Evolutionary conservation across 2,113 vertebrate species (phyloP), one percentile per base, ranked within the genome.

Genomic region (Zosterops japonicus): DNA sequence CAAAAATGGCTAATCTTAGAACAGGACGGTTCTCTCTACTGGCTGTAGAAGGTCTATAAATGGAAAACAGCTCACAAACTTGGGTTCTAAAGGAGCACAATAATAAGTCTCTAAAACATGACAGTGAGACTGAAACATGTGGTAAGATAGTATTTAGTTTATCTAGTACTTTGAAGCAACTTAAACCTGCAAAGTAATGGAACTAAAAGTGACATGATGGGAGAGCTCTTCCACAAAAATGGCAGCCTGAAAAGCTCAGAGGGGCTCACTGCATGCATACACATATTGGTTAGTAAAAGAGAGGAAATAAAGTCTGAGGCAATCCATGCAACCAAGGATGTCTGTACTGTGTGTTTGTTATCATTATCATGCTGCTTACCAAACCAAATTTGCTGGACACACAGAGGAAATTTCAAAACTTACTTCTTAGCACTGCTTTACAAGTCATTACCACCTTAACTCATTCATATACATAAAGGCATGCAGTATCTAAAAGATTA

Each of bases 151-250:
- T 27, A 56, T 10, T 41, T 46, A 78, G 23, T 35, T 84, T 39
- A 83, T 24, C 8, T 29, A 47, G 10, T 7, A 55, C 29, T 47
- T 53, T 12, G 57, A 72, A 69, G 28, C 15, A 87, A 84, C 2
- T 20, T 68, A 87, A 91, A 81, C 19, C 25, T 19, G 16, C 33
- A 59, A 74, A 80, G 49, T 14, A 57, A 20, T 7, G 12, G 39
- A 77, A 86, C n/a, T 36, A 9, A 7, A 70, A 39, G 18, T 24
- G 33, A 55, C 49, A 12, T 0, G 1, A 53, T 0, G 0, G 33
- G 29, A 80, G 22, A 89, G n/a, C 41, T 52, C 20, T 11, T 36
- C 16, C 44, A 55, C n/a, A 56, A 39, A 71, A 57, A 29, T 9
- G 14, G 12, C 57, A 82, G 12, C 11, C 19, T 35, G 24, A 59